phyloP scores from a whole-genome alignment of 2,113 vertebrate genomes.

The Tonatia bakeri region DNA sequence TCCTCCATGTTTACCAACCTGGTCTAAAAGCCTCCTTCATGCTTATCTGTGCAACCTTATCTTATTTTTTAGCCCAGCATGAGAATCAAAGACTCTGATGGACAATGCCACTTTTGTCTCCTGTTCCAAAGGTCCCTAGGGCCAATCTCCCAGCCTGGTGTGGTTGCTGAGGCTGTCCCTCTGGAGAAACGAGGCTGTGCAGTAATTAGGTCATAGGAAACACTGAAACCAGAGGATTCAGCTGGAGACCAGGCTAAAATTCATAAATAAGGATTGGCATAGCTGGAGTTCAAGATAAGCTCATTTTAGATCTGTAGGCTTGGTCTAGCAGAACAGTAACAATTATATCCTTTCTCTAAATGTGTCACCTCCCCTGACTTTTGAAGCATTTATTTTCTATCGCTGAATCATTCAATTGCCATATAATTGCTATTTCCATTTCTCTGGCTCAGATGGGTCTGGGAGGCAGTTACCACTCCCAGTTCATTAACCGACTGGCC shows the following conservation, averaged over 20 bases:
- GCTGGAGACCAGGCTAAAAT: slow-evolving; percentile 41
- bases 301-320: slow-evolving; percentile 50
- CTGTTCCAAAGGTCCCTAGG: not conserved
- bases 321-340: slow-evolving; percentile 15
- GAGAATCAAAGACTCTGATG: not conserved
- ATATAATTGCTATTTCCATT: slow-evolving; percentile 77
- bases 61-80: not conserved
- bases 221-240: not conserved
- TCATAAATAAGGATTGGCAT: slow-evolving; percentile 35
- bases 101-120: slow-evolving; percentile 35
- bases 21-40: not conserved
- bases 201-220: slow-evolving; percentile 58
- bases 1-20: not conserved
- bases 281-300: not conserved
- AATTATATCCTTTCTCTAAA: slow-evolving; percentile 52
- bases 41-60: not conserved
- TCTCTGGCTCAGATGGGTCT: slow-evolving; percentile 71
- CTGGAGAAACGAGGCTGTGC: not conserved
- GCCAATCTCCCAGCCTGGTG: not conserved
- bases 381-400: slow-evolving; percentile 72
- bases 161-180: not conserved
- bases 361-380: slow-evolving; percentile 42
- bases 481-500: slow-evolving; percentile 86
- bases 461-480: slow-evolving; percentile 81
- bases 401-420: slow-evolving; percentile 73